Percentiles rank a stretch among this genome's conserved stretches.
phyloP scores from a whole-genome alignment of 92 coral and sea anemone species.

The Parazoanthus darwini region DNA sequence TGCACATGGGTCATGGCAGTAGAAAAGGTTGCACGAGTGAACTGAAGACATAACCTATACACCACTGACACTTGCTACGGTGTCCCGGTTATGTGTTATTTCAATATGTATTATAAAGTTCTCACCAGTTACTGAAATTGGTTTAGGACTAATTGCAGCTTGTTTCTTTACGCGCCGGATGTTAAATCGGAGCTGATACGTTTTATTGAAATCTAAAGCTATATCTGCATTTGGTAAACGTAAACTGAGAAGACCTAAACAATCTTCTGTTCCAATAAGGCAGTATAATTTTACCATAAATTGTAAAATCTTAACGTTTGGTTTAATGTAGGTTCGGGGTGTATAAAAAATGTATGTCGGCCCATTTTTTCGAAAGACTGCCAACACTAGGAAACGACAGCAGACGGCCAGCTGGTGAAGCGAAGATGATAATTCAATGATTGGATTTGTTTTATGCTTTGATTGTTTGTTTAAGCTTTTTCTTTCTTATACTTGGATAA shows the following conservation, averaged over 20 bases:
- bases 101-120: too few relatives aligned
- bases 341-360: background rate
- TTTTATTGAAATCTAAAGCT: too few relatives aligned
- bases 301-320: background rate
- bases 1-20: too few relatives aligned
- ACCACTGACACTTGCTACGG: background rate
- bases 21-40: background rate
- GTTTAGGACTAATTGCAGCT: background rate
- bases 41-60: background rate
- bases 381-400: background rate
- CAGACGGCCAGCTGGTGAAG: slow-evolving; percentile 3
- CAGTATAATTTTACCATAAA: background rate
- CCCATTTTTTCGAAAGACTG: background rate
- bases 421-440: too few relatives aligned
- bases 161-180: background rate
- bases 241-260: background rate
- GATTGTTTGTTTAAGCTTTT: slow-evolving; percentile 14
- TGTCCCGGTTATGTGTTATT: too few relatives aligned
- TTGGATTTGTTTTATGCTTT: background rate
- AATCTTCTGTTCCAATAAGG: background rate
- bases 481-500: background rate
- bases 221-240: background rate
- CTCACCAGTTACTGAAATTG: background rate
- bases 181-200: background rate
- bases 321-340: background rate